Conservation (phyloP, 2,113 vertebrate genomes). For the Burhinus oedicnemus region DNA sequence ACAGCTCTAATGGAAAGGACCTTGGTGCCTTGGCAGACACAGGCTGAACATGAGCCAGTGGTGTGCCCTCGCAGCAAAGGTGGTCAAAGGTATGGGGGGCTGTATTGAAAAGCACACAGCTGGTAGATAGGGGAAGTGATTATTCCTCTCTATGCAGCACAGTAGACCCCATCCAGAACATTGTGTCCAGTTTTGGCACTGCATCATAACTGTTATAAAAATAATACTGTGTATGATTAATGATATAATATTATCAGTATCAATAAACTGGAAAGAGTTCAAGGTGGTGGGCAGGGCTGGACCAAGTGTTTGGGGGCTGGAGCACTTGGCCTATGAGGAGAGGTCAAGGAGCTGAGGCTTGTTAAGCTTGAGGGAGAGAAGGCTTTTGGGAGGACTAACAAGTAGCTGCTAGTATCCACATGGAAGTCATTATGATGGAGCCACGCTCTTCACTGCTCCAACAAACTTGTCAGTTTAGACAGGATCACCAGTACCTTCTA, state of each 20-base stretch:
- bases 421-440: not conserved
- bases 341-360: not conserved
- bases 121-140: not conserved
- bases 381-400: accelerated
- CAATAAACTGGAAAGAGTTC: not conserved
- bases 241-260: not conserved
- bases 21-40: not conserved
- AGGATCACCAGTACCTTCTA: not conserved
- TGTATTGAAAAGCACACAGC: not conserved
- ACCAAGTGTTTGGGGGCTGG: not conserved
- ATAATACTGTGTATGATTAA: not conserved
- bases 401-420: not conserved
- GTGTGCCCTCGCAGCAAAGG: not conserved
- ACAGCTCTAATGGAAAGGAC: not conserved
- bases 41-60: not conserved
- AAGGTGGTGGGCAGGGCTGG: accelerated
- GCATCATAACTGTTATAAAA: not conserved
- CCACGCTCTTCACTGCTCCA: not conserved
- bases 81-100: not conserved
- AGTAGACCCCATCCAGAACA: not conserved
- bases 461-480: not conserved
- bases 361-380: not conserved
- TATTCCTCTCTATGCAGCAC: not conserved
- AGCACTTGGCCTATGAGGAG: not conserved
- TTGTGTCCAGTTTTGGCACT: not conserved